Evolutionary conservation across 2,888 invertebrate genomes (phyloP).

Genomic region (Cryptocephalus primarius): DNA sequence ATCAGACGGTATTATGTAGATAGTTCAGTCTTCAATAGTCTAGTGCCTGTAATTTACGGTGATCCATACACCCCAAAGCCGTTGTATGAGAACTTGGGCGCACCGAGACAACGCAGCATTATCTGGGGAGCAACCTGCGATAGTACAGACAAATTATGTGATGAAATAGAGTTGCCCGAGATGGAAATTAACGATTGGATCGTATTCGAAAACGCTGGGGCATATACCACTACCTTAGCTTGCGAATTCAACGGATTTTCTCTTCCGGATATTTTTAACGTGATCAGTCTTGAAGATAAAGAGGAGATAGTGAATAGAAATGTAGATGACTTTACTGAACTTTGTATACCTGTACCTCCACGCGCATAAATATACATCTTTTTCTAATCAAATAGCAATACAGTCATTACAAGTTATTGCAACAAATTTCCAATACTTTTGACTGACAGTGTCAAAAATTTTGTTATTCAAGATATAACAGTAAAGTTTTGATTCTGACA

Average conservation of each 20-base stretch:
- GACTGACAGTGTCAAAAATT: too few species aligned
- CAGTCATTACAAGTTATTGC: too few species aligned
- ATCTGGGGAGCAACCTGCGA: constrained; percentile 97
- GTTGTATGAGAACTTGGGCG: constrained; percentile 38
- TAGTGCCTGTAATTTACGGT: constrained; percentile 91
- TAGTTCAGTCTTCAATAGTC: constrained; percentile 95
- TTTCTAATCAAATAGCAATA: too few species aligned
- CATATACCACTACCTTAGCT: constrained; percentile 84
- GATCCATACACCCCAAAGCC: constrained; percentile 68
- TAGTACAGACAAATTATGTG: constrained; percentile 68
- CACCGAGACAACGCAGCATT: constrained; percentile 44
- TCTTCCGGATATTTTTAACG: constrained; percentile 56
- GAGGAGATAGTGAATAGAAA: constrained; percentile 18
- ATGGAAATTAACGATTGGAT: constrained; percentile 77
- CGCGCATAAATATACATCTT: too few species aligned
- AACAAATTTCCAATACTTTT: too few species aligned
- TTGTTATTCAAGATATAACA: too few species aligned
- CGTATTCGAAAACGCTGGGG: constrained; percentile 88
- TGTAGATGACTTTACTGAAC: too few species aligned
- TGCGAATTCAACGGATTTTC: constrained; percentile 90
- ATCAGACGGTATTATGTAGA: constrained; percentile 86
- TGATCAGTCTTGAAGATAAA: constrained; percentile 50
- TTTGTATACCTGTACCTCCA: too few species aligned
- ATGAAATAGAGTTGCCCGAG: constrained; percentile 46
- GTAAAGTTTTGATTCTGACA: too few species aligned